A percentile compares a stretch with the other conserved stretches of the same genome.
phyloP scores from a whole-genome alignment of 2,797 vertebrate species.

The Crocodylus rhombifer region DNA sequence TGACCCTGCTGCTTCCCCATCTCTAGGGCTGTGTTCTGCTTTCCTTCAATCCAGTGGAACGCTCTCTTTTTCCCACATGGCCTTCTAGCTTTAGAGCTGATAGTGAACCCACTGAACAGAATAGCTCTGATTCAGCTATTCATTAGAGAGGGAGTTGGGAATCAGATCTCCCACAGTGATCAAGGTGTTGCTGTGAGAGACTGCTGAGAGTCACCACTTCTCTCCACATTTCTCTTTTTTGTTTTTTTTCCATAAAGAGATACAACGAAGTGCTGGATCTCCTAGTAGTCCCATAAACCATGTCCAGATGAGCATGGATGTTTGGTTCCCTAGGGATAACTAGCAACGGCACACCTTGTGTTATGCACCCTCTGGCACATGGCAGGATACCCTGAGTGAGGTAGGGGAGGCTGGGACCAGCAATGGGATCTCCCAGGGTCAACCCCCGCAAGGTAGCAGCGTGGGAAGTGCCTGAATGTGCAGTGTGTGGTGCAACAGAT shows the following conservation, averaged over 20 bases:
- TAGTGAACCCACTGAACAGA: neutral
- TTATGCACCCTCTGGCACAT: no score
- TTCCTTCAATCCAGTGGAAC: neutral
- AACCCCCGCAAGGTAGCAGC: no score
- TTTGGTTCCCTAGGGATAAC: no score
- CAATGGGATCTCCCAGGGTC: no score
- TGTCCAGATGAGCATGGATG: no score
- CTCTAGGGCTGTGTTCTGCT: neutral
- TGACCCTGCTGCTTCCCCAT: no score
- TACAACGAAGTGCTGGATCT: neutral
- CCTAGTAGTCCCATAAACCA: neutral
- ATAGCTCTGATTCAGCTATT: neutral
- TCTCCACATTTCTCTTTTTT: neutral
- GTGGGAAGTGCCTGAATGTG: no score
- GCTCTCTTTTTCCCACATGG: neutral
- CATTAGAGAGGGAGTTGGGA: neutral
- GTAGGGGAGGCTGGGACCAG: no score
- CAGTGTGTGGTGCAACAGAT: no score
- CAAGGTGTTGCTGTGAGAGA: neutral
- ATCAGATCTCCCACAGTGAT: neutral
- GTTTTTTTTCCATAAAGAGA: neutral
- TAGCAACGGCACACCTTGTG: no score
- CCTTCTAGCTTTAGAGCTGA: neutral
- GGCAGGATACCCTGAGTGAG: no score
- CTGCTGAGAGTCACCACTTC: neutral